Base-by-base conservation (phyloP, 2,113 vertebrate genomes). In the Ellobius talpinus region DNA sequence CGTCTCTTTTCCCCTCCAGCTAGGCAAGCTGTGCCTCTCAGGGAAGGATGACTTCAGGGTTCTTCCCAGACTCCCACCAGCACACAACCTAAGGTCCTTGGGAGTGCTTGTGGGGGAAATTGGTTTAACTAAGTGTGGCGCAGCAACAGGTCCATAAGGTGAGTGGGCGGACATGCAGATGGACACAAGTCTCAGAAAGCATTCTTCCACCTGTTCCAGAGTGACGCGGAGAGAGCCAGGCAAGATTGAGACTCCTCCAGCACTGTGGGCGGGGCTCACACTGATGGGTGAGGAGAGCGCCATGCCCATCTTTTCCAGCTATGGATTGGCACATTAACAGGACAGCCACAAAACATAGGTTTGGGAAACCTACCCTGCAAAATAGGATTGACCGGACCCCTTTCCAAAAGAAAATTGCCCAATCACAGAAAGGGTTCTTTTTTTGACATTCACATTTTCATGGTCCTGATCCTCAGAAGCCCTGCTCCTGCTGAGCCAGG, bases 321-420 rank as follows among this genome's bases (percentile, higher is more conserved):
- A 94, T 36, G 97, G 96, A 89, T 92, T 97, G 93, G 92, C 91
- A 76, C 91, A 79, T 95, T 95, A 97, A 91, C 81, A 93, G 91
- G 82, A 87, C 47, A 91, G 93, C 94, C 97, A 95, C 93, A 98
- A 97, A 98, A 93, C 94, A 97, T 78, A 97, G 95, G 96, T 86
- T 96, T 94, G 85, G 88, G 89, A 63, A 96, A 95, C 96, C 96
- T 95, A 96, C 93, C 87, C 73, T 87, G 91, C 95, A 96, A 97
- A 94, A 91, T 68, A 31, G 90, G 92, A 95, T 68, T 89, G 95
- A 26, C 33, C 3, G 78, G 95, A 50, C 66, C 33, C 85, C 63
- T 97, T 96, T 96, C 95, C 95, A 94, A 96, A 97, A 97, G 95
- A 98, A 97, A 97, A 95, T 90, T 89, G 81, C 58, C 72, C 50